phyloP scores from a whole-genome alignment of 2,113 vertebrate species.

The Shinisaurus crocodilurus region DNA sequence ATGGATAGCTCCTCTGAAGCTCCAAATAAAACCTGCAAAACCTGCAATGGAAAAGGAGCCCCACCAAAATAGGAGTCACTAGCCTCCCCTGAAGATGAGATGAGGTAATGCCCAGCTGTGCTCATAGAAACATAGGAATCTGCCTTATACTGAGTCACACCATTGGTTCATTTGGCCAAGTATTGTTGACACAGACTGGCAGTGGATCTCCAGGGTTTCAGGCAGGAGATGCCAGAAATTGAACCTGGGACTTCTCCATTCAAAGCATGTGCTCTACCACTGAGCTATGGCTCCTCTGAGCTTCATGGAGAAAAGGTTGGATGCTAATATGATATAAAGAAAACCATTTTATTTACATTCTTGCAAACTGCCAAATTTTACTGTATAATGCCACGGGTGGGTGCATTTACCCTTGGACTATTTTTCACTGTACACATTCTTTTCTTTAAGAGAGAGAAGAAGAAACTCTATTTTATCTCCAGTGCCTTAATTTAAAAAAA shows the following conservation, averaged over 20 bases:
- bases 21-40: too few species aligned
- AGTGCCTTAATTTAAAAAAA: constrained; percentile 8
- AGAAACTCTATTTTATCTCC: background rate
- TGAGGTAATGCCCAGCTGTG: background rate
- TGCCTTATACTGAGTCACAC: too few species aligned
- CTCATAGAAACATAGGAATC: too few species aligned
- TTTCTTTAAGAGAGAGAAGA: constrained; percentile 15
- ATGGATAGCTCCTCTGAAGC: too few species aligned
- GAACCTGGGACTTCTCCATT: too few species aligned
- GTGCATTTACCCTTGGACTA: constrained; percentile 18
- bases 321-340: background rate
- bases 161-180: too few species aligned
- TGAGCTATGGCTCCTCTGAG: background rate
- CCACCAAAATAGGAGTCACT: too few species aligned
- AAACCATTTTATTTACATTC: background rate
- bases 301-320: background rate
- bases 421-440: background rate
- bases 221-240: too few species aligned
- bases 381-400: background rate
- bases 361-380: background rate
- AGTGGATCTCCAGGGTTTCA: too few species aligned
- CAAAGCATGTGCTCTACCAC: background rate
- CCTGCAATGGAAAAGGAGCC: too few species aligned
- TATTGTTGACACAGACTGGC: too few species aligned
- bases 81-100: too few species aligned